Percentiles rank a stretch among this genome's conserved stretches.
Conservation (phyloP, 2,113 vertebrate genomes). For the Callospermophilus lateralis region DNA sequence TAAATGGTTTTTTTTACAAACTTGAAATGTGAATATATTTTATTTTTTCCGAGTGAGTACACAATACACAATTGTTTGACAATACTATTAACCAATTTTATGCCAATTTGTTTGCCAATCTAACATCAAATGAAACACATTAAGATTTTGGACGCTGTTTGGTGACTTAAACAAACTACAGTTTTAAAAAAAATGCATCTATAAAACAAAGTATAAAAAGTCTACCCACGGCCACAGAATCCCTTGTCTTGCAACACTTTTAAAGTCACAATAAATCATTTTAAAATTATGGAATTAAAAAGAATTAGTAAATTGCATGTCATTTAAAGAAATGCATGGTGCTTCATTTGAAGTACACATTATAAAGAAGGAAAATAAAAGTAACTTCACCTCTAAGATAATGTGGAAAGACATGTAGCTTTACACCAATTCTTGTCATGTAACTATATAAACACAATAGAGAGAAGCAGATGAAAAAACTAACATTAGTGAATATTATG, state of each 20-base stretch:
- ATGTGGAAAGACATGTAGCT: conserved; percentile 82
- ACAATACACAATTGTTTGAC: conserved; percentile 91
- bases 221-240: conserved; percentile 89
- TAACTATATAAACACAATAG: conserved; percentile 86
- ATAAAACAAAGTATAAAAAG: conserved; percentile 88
- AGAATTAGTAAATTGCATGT: conserved; percentile 85
- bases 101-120: conserved; percentile 89
- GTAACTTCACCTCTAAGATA: conserved; percentile 85
- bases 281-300: conserved; percentile 80
- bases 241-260: conserved; percentile 87
- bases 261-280: conserved; percentile 88
- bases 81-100: conserved; percentile 90
- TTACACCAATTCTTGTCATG: conserved; percentile 83
- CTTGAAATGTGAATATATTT: conserved; percentile 91
- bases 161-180: conserved; percentile 87
- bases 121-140: conserved; percentile 91
- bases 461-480: conserved; percentile 87
- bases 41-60: conserved; percentile 91
- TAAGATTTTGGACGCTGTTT: conserved; percentile 86
- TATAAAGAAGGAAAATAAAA: conserved; percentile 84
- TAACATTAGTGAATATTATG: conserved; percentile 83
- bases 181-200: conserved; percentile 84
- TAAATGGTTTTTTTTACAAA: conserved; percentile 83
- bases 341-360: conserved; percentile 86
- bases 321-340: conserved; percentile 85